These are phyloP conservation scores for Hirtodrosophila histrioides DNA, from an alignment of 2,888 invertebrate species.

Conservation along the genomic window DNA sequence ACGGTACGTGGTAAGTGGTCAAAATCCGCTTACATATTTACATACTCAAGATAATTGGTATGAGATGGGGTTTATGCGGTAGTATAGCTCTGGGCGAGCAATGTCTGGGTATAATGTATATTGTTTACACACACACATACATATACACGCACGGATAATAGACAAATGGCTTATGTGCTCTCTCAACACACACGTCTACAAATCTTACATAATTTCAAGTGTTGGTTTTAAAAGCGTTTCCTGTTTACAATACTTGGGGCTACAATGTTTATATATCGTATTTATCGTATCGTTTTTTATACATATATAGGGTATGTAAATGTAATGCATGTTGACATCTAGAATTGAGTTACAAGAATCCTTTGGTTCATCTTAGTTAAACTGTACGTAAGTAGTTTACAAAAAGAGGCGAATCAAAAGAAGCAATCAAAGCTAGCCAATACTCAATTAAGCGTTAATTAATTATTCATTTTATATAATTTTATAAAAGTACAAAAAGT, in stretches of 20 bases:
- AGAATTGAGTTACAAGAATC: slow-evolving; percentile 63
- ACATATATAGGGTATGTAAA: slow-evolving; percentile 44
- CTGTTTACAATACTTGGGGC: slow-evolving; percentile 51
- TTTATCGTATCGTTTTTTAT: slow-evolving; percentile 16
- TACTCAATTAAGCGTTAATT: slow-evolving; percentile 63
- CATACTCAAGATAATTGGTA: slow-evolving; percentile 44
- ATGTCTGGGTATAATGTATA: slow-evolving; percentile 13
- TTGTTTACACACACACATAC: slow-evolving; percentile 18
- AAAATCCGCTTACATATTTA: slow-evolving; percentile 46
- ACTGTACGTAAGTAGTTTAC: slow-evolving; percentile 36
- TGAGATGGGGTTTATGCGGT: slow-evolving; percentile 40
- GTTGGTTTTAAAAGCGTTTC: slow-evolving; percentile 57
- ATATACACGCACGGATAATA: slow-evolving; percentile 33
- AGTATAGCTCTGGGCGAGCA: background rate
- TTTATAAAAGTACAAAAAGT: slow-evolving; percentile 77
- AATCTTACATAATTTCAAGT: slow-evolving; percentile 33
- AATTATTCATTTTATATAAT: slow-evolving; percentile 56
- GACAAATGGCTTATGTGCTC: slow-evolving; percentile 29
- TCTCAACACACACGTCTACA: slow-evolving; percentile 14
- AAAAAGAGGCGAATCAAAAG: slow-evolving; percentile 31
- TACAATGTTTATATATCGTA: slow-evolving; percentile 50
- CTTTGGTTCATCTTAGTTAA: slow-evolving; percentile 21
- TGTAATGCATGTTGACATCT: slow-evolving; percentile 72
- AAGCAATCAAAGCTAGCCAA: slow-evolving; percentile 51
- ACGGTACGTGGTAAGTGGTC: slow-evolving; percentile 8